Evolutionary conservation across 2,888 invertebrate species (phyloP).

Genomic region (Pristionchus mayeri): DNA sequence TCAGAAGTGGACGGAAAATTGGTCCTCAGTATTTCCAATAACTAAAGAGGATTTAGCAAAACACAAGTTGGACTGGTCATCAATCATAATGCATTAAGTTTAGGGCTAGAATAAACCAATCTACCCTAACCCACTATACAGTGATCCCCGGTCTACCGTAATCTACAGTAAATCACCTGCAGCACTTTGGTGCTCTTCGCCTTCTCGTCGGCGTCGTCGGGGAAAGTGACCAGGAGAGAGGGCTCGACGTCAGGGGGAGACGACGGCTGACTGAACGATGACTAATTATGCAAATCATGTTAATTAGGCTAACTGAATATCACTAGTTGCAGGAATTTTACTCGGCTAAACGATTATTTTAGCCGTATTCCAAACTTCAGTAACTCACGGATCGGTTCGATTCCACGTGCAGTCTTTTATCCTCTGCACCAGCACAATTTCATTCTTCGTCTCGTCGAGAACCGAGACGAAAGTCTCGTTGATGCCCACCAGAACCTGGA

Average conservation of each 20-base stretch:
- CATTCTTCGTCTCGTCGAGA: conserved; percentile 85
- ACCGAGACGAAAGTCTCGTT: conserved; percentile 89
- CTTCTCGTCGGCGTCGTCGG: conserved; percentile 13
- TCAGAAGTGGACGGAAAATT: background rate
- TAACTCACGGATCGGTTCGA: conserved; percentile 47
- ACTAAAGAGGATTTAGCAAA: too few relatives aligned
- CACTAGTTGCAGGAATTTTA: too few relatives aligned
- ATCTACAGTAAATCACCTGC: too few relatives aligned
- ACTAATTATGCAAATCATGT: too few relatives aligned
- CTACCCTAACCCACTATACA: too few relatives aligned
- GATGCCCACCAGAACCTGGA: conserved; percentile 87
- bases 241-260: background rate
- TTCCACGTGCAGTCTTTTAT: conserved; percentile 67
- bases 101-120: too few relatives aligned
- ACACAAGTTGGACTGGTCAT: too few relatives aligned
- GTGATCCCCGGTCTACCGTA: too few relatives aligned
- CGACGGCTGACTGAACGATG: background rate
- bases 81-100: too few relatives aligned
- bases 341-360: too few relatives aligned
- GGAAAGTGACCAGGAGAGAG: conserved; percentile 47
- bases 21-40: background rate
- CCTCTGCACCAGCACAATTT: conserved; percentile 64
- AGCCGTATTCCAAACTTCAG: background rate
- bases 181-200: conserved; percentile 5
- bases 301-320: too few relatives aligned